These are phyloP conservation scores for Coregonus clupeaformis DNA, from an alignment of 2,113 vertebrate species.

Conservation along the genomic window DNA sequence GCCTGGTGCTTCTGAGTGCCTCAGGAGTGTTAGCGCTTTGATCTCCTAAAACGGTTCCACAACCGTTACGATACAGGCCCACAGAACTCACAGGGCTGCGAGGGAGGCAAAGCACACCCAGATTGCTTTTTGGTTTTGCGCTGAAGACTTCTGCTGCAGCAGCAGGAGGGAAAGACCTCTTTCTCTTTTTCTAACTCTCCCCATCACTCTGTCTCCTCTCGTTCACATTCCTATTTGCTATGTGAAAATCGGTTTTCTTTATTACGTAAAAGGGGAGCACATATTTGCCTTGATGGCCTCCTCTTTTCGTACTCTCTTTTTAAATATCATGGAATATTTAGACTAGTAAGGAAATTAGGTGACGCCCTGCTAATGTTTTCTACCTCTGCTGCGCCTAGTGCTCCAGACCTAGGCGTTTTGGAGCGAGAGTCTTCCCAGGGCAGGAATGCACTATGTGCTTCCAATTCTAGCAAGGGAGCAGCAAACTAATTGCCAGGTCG, in stretches of 20 bases:
- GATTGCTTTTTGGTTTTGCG: constrained; percentile 32
- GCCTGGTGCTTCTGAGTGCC: constrained; percentile 12
- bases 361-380: neutral
- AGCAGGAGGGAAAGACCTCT: constrained; percentile 17
- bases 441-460: constrained; percentile 24
- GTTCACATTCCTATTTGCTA: neutral
- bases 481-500: constrained; percentile 52
- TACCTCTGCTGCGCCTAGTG: neutral
- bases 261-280: neutral
- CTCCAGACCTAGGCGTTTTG: neutral
- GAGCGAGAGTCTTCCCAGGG: constrained; percentile 7
- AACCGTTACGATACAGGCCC: constrained; percentile 4
- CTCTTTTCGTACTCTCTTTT: neutral
- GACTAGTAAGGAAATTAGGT: neutral
- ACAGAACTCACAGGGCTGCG: constrained; percentile 39
- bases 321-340: neutral
- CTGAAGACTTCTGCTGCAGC: constrained; percentile 17
- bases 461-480: constrained; percentile 42
- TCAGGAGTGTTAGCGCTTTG: constrained; percentile 59
- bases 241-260: neutral
- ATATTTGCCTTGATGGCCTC: neutral
- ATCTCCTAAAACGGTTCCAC: constrained; percentile 62
- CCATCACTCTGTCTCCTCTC: constrained; percentile 1
- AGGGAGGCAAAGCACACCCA: constrained; percentile 34
- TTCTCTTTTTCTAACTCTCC: constrained; percentile 27